Base-by-base conservation (phyloP, 2,888 invertebrate genomes). In the Thecophora atra region DNA sequence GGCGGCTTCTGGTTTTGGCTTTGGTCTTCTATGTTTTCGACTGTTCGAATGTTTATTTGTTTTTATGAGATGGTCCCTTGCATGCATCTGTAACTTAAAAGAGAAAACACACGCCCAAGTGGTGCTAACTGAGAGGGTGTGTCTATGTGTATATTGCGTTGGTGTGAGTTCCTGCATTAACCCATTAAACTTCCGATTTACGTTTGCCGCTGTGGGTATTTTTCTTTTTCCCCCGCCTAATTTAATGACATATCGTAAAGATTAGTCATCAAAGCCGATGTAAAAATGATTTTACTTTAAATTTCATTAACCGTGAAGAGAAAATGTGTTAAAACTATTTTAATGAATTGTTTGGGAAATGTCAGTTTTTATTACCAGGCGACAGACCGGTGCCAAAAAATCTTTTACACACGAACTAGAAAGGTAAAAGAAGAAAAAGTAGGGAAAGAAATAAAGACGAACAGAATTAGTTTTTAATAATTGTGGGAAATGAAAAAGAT, bases 171-270 rank as follows among this genome's bases (percentile, higher is more conserved):
- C 63, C 68, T 62, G 76, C 76, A 77, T 78, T 78, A 77, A 77
- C 76, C 76, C 76, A 75, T 75, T 76, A 74, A 76, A 76, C 72
- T 75, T 75, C 75, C 76, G 76, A 75, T 75, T 37, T 62, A 52
- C 62, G 37, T 70, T 74, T 75, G 70, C 71, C 69, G 73, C 60
- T 54, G 65, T 60, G 73, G 71, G 72, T 72, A 72, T 72, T 72
- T 66, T 68, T 44, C 21, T 44, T 47, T 24, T 42, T 63, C 3
- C n/a, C 17, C 19, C 26, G 47, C 15, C 21, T 42, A 26, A 66
- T 44, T 72, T 74, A 74, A 74, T 74, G 74, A 66, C 74, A 74
- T 65, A 64, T 74, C 74, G 72, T 74, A 74, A 74, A 74, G 72
- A 69, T 73, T 71, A 70, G 24, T 70, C 62, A 70, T 70, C 62